Evolutionary conservation across 2,113 vertebrate species (phyloP).

Genomic region (Sebastes schlegelii): DNA sequence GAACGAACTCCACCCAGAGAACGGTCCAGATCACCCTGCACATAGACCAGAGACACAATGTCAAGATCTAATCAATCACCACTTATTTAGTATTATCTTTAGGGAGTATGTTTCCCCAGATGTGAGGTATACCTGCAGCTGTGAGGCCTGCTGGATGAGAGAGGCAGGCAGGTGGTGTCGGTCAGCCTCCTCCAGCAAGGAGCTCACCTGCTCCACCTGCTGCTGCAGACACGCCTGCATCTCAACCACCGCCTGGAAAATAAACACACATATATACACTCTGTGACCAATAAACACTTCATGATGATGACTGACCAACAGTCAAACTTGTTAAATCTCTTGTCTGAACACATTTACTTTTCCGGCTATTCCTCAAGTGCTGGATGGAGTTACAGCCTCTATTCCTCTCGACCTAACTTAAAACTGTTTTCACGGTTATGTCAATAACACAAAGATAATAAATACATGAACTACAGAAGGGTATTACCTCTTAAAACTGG

Average conservation of each 20-base stretch:
- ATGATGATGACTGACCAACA: neutral
- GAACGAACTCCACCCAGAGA: constrained; percentile 78
- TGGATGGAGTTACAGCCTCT: neutral
- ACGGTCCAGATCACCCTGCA: constrained; percentile 84
- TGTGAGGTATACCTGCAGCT: constrained; percentile 84
- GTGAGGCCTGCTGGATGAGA: constrained; percentile 84
- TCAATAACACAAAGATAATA: neutral
- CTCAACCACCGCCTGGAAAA: constrained; percentile 77
- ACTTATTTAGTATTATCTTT: neutral
- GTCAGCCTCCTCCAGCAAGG: constrained; percentile 82
- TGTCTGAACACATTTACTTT: neutral
- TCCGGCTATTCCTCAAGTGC: no score
- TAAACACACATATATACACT: neutral
- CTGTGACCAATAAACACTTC: neutral
- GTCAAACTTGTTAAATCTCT: neutral
- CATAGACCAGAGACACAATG: neutral
- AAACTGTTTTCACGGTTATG: no score
- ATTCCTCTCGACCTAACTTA: neutral
- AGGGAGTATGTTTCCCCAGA: neutral
- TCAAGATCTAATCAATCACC: neutral
- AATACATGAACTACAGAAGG: neutral
- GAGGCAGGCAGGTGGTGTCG: constrained; percentile 73
- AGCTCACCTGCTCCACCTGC: constrained; percentile 82
- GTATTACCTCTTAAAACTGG: neutral
- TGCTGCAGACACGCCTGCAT: constrained; percentile 80